Base-by-base conservation (phyloP, 2,888 invertebrate genomes). In the Petrophora chlorosata region DNA sequence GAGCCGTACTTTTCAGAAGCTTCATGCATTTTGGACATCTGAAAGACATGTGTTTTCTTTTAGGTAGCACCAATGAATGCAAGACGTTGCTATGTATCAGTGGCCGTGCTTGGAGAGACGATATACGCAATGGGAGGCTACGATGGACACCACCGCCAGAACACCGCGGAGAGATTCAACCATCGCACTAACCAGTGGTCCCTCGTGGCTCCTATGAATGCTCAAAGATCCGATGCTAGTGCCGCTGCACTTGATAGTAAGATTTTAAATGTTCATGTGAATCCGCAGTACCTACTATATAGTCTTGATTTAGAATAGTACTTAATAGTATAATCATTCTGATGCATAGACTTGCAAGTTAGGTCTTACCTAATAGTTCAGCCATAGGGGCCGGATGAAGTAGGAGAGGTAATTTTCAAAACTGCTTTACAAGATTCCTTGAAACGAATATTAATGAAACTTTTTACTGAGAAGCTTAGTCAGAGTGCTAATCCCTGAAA, bases 81-180 rank as follows among this genome's bases (percentile, higher is more conserved):
- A 7, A 92, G 96, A 47, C 92, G 97, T 40, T 96, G 97, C 76
- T 97, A 97, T 76, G 96, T 97, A 0, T 96, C 96, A 61, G 96
- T 96, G 2, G 94, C 95, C 0, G 94, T 96, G 7, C 77, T 96
- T 5, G 93, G 94, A 50, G 94, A 94, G 64, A 91, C 94, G 23
- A 94, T 97, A 59, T 97, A 96, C 77, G 97, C 97, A 0, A 95
- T 97, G 93, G 97, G 97, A 0, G 97, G 97, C 0, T 97, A 94
- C 75, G 96, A 97, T 74, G 97, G 97, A 0, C 94, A 96, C 69
- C 94, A 94, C 76, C 92, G 98, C 7, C 95, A 97, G 78, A 96
- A 95, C 71, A 95, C 96, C 0, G 97, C 95, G 0, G 98, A 98
- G 80, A 92, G 94, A 47, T 98, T 97, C 82, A 94, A 96, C 79